Evolutionary conservation across 2,797 vertebrate genomes (phyloP).

Genomic region (Cyprinella venusta): DNA sequence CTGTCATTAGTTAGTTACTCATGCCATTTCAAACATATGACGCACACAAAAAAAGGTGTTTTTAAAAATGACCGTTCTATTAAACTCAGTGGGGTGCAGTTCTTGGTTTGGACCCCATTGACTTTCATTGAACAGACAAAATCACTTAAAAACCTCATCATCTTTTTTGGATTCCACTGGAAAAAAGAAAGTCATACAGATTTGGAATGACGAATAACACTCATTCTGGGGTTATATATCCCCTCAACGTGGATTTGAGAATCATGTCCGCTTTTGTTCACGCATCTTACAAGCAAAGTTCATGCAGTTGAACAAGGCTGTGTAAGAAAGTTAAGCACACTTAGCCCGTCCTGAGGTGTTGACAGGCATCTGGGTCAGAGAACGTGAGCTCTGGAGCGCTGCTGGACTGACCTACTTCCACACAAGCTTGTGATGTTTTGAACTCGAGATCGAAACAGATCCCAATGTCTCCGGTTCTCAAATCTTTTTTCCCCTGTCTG

Average conservation of each 20-base stretch:
- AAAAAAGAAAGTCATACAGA: not conserved
- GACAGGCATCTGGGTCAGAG: constrained; percentile 24
- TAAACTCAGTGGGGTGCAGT: not conserved
- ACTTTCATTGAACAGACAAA: not conserved
- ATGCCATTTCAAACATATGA: not conserved
- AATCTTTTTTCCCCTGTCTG: not conserved
- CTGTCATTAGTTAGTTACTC: not conserved
- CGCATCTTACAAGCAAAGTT: not conserved
- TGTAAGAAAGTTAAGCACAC: constrained; percentile 5
- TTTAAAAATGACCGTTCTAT: not conserved
- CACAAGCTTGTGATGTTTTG: constrained; percentile 6
- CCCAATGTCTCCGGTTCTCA: not conserved
- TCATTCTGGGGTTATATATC: not conserved
- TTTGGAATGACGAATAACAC: no score
- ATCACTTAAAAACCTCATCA: not conserved
- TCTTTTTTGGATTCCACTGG: not conserved
- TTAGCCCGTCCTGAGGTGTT: not conserved
- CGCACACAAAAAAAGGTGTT: not conserved
- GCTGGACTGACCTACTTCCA: constrained; percentile 25
- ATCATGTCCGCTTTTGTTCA: not conserved
- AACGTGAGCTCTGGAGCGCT: constrained; percentile 26
- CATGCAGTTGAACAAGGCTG: not conserved
- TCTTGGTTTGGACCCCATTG: not conserved
- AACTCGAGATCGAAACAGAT: constrained; percentile 9
- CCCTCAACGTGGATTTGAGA: not conserved